Evolutionary conservation across 2,888 invertebrate genomes (phyloP).

Genomic region (Aspidiotus destructor): DNA sequence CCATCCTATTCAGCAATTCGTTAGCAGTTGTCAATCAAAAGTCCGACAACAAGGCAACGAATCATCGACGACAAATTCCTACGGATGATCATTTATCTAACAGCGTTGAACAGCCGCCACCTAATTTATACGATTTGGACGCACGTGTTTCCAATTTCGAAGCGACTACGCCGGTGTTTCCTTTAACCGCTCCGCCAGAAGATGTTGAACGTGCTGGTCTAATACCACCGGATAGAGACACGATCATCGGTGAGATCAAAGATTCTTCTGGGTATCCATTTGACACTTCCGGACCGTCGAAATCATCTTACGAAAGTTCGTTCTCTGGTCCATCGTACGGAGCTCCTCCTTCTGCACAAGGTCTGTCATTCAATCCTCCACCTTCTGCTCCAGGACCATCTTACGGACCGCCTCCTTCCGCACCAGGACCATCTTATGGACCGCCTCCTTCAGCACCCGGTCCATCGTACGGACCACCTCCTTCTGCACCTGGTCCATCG

Average conservation of each 20-base stretch:
- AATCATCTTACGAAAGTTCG: conserved; percentile 39
- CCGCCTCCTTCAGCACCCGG: conserved; percentile 40
- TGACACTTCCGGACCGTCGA: conserved; percentile 41
- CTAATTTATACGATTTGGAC: not conserved
- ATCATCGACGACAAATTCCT: conserved; percentile 15
- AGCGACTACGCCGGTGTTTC: conserved; percentile 25
- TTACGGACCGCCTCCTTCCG: conserved; percentile 35
- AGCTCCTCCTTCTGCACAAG: conserved; percentile 39
- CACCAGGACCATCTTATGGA: conserved; percentile 33
- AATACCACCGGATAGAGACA: conserved; percentile 35
- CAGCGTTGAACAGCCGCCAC: not conserved
- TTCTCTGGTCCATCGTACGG: conserved; percentile 37
- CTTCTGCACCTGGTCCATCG: conserved; percentile 8
- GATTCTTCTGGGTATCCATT: conserved; percentile 14
- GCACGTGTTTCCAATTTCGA: conserved; percentile 11
- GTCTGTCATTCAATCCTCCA: not conserved
- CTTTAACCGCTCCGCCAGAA: conserved; percentile 40
- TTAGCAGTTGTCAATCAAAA: conserved; percentile 23
- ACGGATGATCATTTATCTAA: conserved; percentile 12
- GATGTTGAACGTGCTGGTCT: conserved; percentile 31
- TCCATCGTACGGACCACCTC: conserved; percentile 39
- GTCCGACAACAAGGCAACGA: not conserved
- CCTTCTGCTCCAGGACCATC: conserved; percentile 3
- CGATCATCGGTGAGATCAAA: not conserved
- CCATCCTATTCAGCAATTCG: not conserved